Evolutionary conservation across 2,888 invertebrate species (phyloP), one percentile per base, ranked within the genome.

Genomic region (Sphaerophoria rueppellii): DNA sequence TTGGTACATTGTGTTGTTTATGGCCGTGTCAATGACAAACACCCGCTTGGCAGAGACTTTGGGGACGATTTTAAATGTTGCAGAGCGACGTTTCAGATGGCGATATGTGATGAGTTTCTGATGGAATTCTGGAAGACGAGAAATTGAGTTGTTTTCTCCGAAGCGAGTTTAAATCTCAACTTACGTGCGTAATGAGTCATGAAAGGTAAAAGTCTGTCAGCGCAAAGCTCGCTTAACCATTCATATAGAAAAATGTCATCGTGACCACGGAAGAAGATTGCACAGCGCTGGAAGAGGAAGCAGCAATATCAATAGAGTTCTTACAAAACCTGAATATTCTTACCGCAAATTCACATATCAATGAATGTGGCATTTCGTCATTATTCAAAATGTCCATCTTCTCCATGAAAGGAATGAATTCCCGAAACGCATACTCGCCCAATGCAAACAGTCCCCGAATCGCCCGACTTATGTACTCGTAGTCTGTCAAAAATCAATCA

Each of bases 241-340:
- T 92, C 92, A 69, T 92, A 92, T 4, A 92, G 86, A 65, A 91
- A 91, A 12, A 91, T 90, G 69, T 92, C 92, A 52, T 90, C 90
- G 9, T 87, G 85, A 0, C 92, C 92, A 1, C 87, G 88, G 0
- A 92, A 69, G 67, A 90, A 92, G 4, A 90, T 86, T 3, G 91
- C 91, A 76, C 89, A 89, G 16, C 89, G 87, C 89, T 90, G n/a
- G 46, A 50, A 69, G 86, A 75, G 0, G 40, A 40, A 1, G 4
- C 6, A 40, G 4, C 40, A 40, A 6, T 6, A 6, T 6, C 4
- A 40, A 9, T 6, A 1, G 40, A 6, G 40, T 7, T 7, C 40
- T 7, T 7, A 7, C 40, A 6, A 43, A 43, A 9, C 3, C n/a
- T 34, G 9, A 14, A 4, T 48, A 63, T 7, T 67, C 77, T 87